phyloP scores from a whole-genome alignment of 2,113 vertebrate species.

The Budorcas taxicolor region DNA sequence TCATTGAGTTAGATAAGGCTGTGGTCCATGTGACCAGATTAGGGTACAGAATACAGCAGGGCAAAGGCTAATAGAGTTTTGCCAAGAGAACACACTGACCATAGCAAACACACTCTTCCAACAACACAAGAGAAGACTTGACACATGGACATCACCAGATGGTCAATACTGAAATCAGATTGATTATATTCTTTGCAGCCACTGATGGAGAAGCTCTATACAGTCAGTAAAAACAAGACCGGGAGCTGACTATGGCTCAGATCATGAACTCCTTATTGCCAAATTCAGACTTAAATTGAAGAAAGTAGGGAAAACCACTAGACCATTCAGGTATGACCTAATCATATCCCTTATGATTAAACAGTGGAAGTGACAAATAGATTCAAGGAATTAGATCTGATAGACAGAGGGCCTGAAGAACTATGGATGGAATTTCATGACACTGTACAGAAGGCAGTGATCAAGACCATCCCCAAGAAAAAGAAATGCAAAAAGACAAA shows the following conservation, averaged over 20 bases:
- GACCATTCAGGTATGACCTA: not conserved
- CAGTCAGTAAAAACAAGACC: not conserved
- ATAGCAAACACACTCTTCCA: not conserved
- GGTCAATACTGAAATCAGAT: not conserved
- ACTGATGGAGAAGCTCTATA: not conserved
- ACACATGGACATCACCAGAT: not conserved
- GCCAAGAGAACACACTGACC: accelerated
- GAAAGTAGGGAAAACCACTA: not conserved
- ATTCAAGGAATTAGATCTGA: not conserved
- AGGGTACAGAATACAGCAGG: not conserved
- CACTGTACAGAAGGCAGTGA: not conserved
- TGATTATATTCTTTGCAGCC: not conserved
- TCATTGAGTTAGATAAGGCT: not conserved
- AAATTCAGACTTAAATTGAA: not conserved
- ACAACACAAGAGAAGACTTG: not conserved
- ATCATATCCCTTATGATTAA: not conserved
- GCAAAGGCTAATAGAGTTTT: not conserved
- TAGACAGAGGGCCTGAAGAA: not conserved
- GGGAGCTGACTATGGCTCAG: not conserved
- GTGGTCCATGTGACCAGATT: not conserved
- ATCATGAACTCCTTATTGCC: not conserved
- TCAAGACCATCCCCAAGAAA: not conserved
- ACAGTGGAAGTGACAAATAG: not conserved
- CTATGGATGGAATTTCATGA: not conserved
- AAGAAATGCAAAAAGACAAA: not conserved